Base-by-base conservation (phyloP, 2,888 invertebrate genomes). In the Nebria salina region DNA sequence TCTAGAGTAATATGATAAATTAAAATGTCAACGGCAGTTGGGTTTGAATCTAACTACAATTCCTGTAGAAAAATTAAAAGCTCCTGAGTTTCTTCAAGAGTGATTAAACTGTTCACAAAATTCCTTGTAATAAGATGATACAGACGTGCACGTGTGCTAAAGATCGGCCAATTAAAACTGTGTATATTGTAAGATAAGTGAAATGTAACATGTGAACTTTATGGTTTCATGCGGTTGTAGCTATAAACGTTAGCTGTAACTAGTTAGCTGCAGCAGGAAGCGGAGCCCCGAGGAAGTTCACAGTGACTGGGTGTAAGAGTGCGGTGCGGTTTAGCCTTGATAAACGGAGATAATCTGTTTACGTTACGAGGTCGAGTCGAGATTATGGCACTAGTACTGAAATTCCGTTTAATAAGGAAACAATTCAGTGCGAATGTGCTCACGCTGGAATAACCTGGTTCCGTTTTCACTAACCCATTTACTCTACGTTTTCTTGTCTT, bases 361-460 rank as follows among this genome's bases (percentile, higher is more conserved):
- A 54, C 54, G 54, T 54, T 54, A 54, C 54, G 54, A 54, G 54
- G 54, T 54, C 54, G 54, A 54, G 54, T 54, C 54, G 54, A 54
- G 54, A 54, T 54, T 54, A 54, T 54, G 54, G 54, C 13, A 13
- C 54, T 54, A 54, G 54, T 13, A 54, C 54, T 54, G 54, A 54
- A 54, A 54, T 54, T 54, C 54, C 54, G 54, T 54, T 54, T 54
- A 54, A 54, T 54, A 54, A 54, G 54, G 54, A 54, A 54, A 54
- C 54, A 54, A 54, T 54, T 54, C 54, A 54, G 54, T 54, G 54
- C 54, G 54, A 54, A 54, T 54, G 13, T 34, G 34, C 34, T 11
- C 54, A 13, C 54, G 54, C 54, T 54, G 54, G 54, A 54, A 54
- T 54, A 11, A 54, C 54, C 13, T 54, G 54, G 54, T 54, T 54